These are phyloP conservation scores for Salvelinus fontinalis DNA, from an alignment of 2,113 vertebrate species.

Conservation along the genomic window DNA sequence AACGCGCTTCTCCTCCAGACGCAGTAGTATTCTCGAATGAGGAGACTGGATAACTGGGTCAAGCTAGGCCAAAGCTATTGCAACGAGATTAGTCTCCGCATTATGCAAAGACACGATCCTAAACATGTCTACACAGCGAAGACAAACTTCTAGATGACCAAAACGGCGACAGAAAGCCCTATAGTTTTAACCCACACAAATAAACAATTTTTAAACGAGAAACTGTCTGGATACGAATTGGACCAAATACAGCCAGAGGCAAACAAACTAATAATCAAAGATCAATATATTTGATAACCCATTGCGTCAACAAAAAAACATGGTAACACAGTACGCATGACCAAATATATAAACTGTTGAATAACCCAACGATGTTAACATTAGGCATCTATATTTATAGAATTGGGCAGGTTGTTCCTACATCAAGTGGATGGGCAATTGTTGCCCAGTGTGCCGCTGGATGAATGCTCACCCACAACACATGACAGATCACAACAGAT, in stretches of 20 bases:
- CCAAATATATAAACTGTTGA: not conserved
- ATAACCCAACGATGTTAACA: not conserved
- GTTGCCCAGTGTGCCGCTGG: slow-evolving; percentile 49
- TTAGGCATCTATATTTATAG: not conserved
- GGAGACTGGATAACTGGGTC: slow-evolving; percentile 70
- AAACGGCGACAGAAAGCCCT: not conserved
- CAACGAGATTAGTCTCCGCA: not conserved
- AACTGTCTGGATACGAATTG: not conserved
- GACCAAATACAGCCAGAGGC: not conserved
- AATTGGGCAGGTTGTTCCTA: slow-evolving; percentile 27
- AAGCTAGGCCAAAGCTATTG: slow-evolving; percentile 48
- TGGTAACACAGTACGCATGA: not conserved
- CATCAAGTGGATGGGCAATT: slow-evolving; percentile 47
- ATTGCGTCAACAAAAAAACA: not conserved
- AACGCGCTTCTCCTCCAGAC: slow-evolving; percentile 34
- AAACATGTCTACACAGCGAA: not conserved
- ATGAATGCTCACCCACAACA: slow-evolving; percentile 54
- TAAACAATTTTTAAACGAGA: not conserved
- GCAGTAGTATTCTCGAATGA: slow-evolving; percentile 47
- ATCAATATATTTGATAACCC: not conserved
- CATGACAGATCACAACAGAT: slow-evolving; percentile 32
- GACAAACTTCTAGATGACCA: not conserved
- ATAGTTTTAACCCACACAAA: not conserved
- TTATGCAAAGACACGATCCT: not conserved
- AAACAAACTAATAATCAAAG: not conserved